Evolutionary conservation across 2,113 vertebrate genomes (phyloP).

Genomic region (Oceanites oceanicus): DNA sequence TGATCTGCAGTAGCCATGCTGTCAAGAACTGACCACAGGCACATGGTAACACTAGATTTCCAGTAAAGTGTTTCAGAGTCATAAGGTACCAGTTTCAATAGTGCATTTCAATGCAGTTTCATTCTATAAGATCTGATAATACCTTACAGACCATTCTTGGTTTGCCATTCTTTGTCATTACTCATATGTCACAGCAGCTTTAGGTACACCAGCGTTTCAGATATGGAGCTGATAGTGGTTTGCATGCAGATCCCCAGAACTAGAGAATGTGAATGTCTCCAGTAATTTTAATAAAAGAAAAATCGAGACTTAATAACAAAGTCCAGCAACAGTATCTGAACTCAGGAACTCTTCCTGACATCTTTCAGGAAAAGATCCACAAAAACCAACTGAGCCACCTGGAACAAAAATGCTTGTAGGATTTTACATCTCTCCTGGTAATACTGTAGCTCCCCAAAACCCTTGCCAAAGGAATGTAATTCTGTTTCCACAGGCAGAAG

Average conservation of each 20-base stretch:
- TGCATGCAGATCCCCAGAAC: neutral
- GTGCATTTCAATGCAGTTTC: neutral
- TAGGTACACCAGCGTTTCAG: neutral
- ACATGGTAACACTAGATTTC: neutral
- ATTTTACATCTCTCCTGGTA: neutral
- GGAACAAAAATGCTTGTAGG: neutral
- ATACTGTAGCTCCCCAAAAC: neutral
- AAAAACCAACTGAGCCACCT: neutral
- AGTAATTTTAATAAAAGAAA: neutral
- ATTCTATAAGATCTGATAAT: neutral
- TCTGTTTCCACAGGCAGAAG: neutral
- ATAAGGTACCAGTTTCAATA: neutral
- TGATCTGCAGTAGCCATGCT: neutral
- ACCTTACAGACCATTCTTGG: neutral
- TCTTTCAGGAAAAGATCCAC: neutral
- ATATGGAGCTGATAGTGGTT: neutral
- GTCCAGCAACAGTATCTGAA: neutral
- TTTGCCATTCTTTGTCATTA: neutral
- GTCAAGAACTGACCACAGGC: neutral
- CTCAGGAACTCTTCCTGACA: neutral
- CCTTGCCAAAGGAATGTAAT: neutral
- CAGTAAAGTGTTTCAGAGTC: neutral
- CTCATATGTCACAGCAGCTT: neutral
- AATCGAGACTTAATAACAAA: neutral
- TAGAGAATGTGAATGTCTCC: rapidly evolving